phyloP scores from a whole-genome alignment of 2,113 vertebrate genomes.

The Notothenia rossii region DNA sequence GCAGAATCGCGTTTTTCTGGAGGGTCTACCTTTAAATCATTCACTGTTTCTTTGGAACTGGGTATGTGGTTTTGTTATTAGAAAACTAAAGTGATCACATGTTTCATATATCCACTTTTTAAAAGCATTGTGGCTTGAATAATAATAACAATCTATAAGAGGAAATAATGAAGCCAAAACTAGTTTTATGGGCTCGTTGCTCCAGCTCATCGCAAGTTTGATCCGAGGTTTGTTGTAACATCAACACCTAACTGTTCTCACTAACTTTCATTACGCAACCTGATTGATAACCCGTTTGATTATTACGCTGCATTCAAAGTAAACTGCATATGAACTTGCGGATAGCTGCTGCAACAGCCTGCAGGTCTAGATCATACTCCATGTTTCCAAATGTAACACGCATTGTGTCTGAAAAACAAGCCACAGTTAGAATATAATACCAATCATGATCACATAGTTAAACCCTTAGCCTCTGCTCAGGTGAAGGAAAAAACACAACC shows the following conservation, averaged over 20 bases:
- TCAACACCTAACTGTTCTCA: conserved; percentile 4
- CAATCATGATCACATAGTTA: not conserved
- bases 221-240: not conserved
- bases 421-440: not conserved
- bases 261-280: not conserved
- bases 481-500: conserved; percentile 49
- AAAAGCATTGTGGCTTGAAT: conserved; percentile 3
- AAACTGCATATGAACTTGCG: conserved; percentile 5
- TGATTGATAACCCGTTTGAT: not conserved
- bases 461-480: not conserved
- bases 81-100: conserved; percentile 1
- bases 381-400: conserved; percentile 9
- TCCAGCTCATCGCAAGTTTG: conserved; percentile 36
- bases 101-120: not conserved
- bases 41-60: conserved; percentile 32
- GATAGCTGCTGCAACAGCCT: conserved; percentile 42
- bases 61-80: conserved; percentile 70
- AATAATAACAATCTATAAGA: not conserved
- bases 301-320: not conserved
- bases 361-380: not conserved
- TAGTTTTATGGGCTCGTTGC: conserved; percentile 22
- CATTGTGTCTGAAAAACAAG: conserved; percentile 16
- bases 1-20: too few relatives aligned
- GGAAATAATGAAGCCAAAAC: not conserved
- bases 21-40: conserved; percentile 4